phyloP scores from a whole-genome alignment of 1,140 invertebrate species.

The Phortica variegata region DNA sequence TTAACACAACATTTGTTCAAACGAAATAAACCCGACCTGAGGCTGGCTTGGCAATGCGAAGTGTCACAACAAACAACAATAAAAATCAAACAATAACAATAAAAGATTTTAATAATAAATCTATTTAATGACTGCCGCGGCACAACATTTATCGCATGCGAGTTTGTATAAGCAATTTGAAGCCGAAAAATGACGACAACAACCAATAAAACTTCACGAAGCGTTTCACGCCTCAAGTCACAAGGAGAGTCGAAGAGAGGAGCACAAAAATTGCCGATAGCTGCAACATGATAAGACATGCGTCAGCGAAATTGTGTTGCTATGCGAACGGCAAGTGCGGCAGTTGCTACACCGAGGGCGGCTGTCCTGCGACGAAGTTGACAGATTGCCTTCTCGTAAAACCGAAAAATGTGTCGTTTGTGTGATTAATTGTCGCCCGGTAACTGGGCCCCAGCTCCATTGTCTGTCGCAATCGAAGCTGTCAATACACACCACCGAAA shows the following conservation, averaged over 20 bases:
- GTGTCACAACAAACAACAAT: slow-evolving; percentile 24
- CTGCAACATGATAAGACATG: no score
- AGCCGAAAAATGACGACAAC: slow-evolving; percentile 1
- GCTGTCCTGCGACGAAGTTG: no score
- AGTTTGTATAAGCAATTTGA: slow-evolving; percentile 1
- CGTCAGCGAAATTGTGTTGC: no score
- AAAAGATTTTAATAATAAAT: slow-evolving; percentile 55
- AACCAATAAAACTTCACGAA: slow-evolving; percentile 22
- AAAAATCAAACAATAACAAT: slow-evolving; percentile 27
- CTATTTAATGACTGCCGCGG: slow-evolving; percentile 41
- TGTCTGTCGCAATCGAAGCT: no score
- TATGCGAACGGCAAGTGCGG: no score
- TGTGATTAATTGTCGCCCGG: slow-evolving; percentile 12
- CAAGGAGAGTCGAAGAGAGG: slow-evolving; percentile 6
- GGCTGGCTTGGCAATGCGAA: neutral
- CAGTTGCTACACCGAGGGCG: no score
- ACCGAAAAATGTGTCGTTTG: slow-evolving; percentile 13
- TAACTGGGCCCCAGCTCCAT: no score
- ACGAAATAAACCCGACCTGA: slow-evolving; percentile 7
- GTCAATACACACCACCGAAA: no score
- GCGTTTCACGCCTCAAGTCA: slow-evolving; percentile 14
- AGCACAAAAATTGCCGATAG: neutral
- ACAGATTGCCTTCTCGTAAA: slow-evolving; percentile 9
- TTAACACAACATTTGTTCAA: slow-evolving; percentile 45
- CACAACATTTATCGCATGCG: slow-evolving; percentile 30